These are phyloP conservation scores for Dolomedes plantarius DNA, from an alignment of 2,888 invertebrate species.

Conservation along the genomic window DNA sequence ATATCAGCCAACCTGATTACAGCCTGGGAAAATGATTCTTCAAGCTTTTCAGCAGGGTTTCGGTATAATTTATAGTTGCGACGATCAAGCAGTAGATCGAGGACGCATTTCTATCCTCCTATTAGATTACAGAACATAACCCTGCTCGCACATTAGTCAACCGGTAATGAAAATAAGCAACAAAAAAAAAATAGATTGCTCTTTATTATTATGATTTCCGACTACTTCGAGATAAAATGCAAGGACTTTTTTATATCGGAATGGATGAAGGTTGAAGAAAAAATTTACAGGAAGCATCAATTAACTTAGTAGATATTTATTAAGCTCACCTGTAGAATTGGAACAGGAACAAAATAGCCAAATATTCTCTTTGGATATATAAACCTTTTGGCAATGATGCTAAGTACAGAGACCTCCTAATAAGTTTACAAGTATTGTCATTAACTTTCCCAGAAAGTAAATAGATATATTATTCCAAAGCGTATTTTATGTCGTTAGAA, in stretches of 20 bases:
- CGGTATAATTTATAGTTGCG: not conserved
- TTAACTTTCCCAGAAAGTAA: no score
- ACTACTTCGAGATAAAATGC: not conserved
- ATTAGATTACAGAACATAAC: not conserved
- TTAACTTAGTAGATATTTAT: not conserved
- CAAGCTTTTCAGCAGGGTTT: not conserved
- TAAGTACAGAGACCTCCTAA: no score
- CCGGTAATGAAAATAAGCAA: not conserved
- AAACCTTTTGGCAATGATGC: no score
- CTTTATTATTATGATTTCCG: not conserved
- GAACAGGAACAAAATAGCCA: no score
- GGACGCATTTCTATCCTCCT: not conserved
- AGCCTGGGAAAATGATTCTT: not conserved
- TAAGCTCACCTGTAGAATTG: not conserved
- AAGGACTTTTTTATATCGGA: not conserved
- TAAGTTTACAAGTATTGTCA: no score
- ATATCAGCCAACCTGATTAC: conserved; percentile 1
- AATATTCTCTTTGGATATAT: no score
- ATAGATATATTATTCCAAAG: no score
- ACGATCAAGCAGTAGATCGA: not conserved
- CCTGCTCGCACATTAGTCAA: not conserved
- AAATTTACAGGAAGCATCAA: not conserved
- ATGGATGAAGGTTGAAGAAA: no score
- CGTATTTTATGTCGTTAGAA: no score
- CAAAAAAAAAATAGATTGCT: not conserved